Base-by-base conservation (phyloP, 2,113 vertebrate species). In the Notiomystis cincta region DNA sequence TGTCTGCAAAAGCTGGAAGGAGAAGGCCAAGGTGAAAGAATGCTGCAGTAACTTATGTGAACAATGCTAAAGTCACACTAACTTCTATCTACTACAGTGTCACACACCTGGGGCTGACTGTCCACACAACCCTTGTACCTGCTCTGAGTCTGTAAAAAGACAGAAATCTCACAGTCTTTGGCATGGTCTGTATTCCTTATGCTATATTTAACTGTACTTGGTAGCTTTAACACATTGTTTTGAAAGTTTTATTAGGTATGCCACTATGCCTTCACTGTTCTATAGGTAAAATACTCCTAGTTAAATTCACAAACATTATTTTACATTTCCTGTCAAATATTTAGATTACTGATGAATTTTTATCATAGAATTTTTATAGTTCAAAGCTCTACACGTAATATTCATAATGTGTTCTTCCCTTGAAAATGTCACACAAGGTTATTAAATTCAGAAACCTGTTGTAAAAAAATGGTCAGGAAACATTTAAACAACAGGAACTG, bases 361-460 rank as follows among this genome's bases (percentile, higher is more conserved):
- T 44, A 88, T 58, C 27, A 56, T 2, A 64, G 11, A 62, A 44
- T 53, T 86, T 92, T 58, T 42, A 54, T 53, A 83, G 82, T 78
- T 92, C 86, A 95, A 92, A 90, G 30, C 30, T 88, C 50, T 83
- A 77, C 30, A 66, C 7, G 38, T 50, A 89, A 90, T 86, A 93
- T 47, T 90, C 60, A 86, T 61, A 60, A 57, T 11, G 22, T 40
- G 17, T 64, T 92, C 60, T 82, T 83, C 28, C 60, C 48, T 86
- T 81, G 51, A 90, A 95, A 95, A 96, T 90, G 90, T 90, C 93
- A 94, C 83, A 62, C 44, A 53, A 61, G 21, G 30, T 81, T 95
- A 95, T 88, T 90, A 67, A 90, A 94, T 83, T 86, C 60, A 88
- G 76, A 77, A 93, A 66, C 16, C 61, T 38, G 13, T 45, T 86